Conservation (phyloP, 2,888 invertebrate genomes). For the Microchrysa polita region DNA sequence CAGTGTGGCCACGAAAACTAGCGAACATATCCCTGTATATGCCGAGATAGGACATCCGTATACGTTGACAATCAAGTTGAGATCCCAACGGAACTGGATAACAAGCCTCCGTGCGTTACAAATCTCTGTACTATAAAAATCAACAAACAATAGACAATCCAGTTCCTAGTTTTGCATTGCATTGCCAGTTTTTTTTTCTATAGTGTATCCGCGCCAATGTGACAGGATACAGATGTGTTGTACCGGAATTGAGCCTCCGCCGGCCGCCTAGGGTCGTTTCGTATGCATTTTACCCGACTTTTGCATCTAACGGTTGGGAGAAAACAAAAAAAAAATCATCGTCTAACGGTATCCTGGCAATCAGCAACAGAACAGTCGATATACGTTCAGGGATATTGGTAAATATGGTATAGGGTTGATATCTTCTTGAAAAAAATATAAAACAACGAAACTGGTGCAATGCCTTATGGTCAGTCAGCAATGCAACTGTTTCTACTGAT, state of each 20-base stretch:
- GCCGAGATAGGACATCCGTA: constrained; percentile 12
- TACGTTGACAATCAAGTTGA: no score
- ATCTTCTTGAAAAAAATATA: constrained; percentile 30
- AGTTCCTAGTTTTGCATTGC: constrained; percentile 1
- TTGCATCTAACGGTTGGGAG: constrained; percentile 18
- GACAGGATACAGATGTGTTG: constrained; percentile 14
- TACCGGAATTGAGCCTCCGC: constrained; percentile 24
- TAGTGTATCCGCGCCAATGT: constrained; percentile 44
- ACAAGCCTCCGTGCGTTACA: constrained; percentile 44
- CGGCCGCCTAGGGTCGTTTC: constrained; percentile 5
- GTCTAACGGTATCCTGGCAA: constrained; percentile 30
- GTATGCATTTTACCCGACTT: constrained; percentile 30
- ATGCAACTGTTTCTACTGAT: neutral
- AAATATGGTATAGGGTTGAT: constrained; percentile 22
- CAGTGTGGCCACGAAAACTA: constrained; percentile 47
- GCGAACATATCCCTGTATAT: constrained; percentile 41
- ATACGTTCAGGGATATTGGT: neutral
- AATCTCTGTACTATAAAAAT: constrained; percentile 50
- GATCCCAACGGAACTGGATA: constrained; percentile 43
- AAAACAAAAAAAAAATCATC: no score
- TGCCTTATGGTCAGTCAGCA: neutral
- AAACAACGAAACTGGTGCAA: constrained; percentile 14
- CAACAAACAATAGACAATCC: constrained; percentile 48
- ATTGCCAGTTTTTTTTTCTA: constrained; percentile 39
- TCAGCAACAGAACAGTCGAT: constrained; percentile 27